Evolutionary conservation across 2,888 invertebrate species (phyloP).

Genomic region (Rhodophaea formosa): DNA sequence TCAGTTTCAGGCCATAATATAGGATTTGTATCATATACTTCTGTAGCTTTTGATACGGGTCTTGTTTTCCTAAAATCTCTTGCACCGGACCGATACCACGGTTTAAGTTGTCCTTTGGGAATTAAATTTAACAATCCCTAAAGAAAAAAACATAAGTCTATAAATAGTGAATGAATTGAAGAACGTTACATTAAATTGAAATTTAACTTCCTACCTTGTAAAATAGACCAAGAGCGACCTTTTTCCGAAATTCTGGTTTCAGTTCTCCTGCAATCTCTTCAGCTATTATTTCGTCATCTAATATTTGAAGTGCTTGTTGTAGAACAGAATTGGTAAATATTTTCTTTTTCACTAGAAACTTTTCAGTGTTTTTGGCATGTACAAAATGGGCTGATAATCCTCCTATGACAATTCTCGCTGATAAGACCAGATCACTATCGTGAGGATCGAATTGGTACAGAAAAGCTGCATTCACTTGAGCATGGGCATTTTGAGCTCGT

Average conservation of each 20-base stretch:
- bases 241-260: constrained; percentile 80
- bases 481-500: constrained; percentile 87
- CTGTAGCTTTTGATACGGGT: constrained; percentile 81
- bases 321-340: constrained; percentile 72
- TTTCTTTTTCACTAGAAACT: constrained; percentile 53
- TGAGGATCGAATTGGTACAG: constrained; percentile 76
- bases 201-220: constrained; percentile 80
- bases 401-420: constrained; percentile 83
- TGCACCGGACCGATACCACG: constrained; percentile 74
- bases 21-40: constrained; percentile 83
- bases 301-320: constrained; percentile 72
- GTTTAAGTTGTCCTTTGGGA: constrained; percentile 63
- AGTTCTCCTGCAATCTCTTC: constrained; percentile 81
- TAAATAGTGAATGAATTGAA: background rate
- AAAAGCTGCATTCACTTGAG: constrained; percentile 88
- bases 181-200: background rate
- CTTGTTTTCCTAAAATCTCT: constrained; percentile 70
- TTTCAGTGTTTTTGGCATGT: constrained; percentile 83
- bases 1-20: constrained; percentile 84
- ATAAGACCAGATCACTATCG: constrained; percentile 43
- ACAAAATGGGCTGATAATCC: constrained; percentile 75
- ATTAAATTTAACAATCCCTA: constrained; percentile 79
- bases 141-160: constrained; percentile 1
- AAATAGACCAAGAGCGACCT: constrained; percentile 82
- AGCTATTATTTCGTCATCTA: constrained; percentile 82